phyloP scores from a whole-genome alignment of 1,140 invertebrate genomes.

The Lethrus apterus region DNA sequence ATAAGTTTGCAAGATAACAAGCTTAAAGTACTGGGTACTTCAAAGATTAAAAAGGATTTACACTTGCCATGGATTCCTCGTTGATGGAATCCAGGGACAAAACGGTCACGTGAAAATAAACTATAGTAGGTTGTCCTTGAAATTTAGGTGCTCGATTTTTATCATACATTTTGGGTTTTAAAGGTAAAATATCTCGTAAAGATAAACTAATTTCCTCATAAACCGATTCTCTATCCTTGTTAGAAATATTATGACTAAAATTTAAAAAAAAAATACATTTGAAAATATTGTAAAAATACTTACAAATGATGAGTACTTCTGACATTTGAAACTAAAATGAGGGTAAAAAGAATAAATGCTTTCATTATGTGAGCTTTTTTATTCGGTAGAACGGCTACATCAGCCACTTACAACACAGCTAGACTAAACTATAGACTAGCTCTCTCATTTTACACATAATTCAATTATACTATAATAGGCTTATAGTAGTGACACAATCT shows the following conservation, averaged over 20 bases:
- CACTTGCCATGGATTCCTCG: conserved; percentile 82
- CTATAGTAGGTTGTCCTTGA: conserved; percentile 74
- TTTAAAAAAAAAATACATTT: background rate
- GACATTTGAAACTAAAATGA: conserved; percentile 27
- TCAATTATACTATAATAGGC: conserved; percentile 32
- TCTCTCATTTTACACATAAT: conserved; percentile 27
- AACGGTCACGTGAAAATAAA: conserved; percentile 85
- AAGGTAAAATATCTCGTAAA: conserved; percentile 71
- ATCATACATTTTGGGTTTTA: conserved; percentile 79
- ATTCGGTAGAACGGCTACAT: conserved; percentile 14
- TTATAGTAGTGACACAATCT: conserved; percentile 26
- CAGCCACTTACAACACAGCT: conserved; percentile 19
- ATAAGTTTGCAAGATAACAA: background rate
- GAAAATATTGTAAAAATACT: conserved; percentile 16
- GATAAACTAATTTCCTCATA: conserved; percentile 57
- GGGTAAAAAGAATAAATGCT: conserved; percentile 23
- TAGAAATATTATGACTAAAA: conserved; percentile 7
- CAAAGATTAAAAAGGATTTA: conserved; percentile 14
- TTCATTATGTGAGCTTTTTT: conserved; percentile 21
- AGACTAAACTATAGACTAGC: conserved; percentile 28
- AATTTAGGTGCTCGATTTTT: conserved; percentile 83
- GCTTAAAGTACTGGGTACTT: background rate
- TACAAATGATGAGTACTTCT: conserved; percentile 28
- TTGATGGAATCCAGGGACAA: conserved; percentile 82
- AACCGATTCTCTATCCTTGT: conserved; percentile 8